Evolutionary conservation across 1,140 invertebrate genomes (phyloP).

Genomic region (Phthorimaea operculella): DNA sequence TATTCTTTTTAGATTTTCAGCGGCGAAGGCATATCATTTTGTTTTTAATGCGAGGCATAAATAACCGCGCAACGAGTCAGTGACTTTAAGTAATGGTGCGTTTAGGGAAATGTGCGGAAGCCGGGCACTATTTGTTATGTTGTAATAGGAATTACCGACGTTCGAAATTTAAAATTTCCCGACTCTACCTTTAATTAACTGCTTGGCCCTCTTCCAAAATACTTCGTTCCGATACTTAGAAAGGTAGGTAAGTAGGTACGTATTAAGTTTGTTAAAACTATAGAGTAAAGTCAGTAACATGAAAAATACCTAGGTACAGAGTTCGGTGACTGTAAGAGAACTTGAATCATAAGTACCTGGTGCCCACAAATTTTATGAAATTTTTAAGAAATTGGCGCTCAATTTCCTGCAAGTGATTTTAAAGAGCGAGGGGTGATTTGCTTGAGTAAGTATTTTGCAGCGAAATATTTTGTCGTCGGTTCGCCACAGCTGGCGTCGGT

Average conservation of each 20-base stretch:
- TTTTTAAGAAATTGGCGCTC: conserved; percentile 34
- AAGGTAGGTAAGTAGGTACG: no score
- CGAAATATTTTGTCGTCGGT: conserved; percentile 63
- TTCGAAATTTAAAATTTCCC: not conserved
- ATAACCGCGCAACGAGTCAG: conserved; percentile 53
- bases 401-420: conserved; percentile 57
- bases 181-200: conserved; percentile 2
- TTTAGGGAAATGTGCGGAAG: conserved; percentile 54
- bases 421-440: conserved; percentile 57
- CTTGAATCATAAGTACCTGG: conserved; percentile 20
- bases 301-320: not conserved
- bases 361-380: conserved; percentile 10
- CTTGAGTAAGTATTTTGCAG: conserved; percentile 58
- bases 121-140: conserved; percentile 39
- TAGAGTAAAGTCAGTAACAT: not conserved
- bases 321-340: conserved; percentile 14
- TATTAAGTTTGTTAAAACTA: not conserved
- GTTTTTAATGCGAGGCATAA: conserved; percentile 65
- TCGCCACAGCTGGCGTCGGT: conserved; percentile 59
- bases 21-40: conserved; percentile 65
- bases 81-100: conserved; percentile 54
- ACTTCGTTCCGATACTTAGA: no score
- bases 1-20: conserved; percentile 69
- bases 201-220: not conserved
- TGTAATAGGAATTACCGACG: conserved; percentile 22